Percentiles rank a stretch among this genome's conserved stretches.
phyloP scores from a whole-genome alignment of 2,888 invertebrate species.

The Pristionchus mayeri region DNA sequence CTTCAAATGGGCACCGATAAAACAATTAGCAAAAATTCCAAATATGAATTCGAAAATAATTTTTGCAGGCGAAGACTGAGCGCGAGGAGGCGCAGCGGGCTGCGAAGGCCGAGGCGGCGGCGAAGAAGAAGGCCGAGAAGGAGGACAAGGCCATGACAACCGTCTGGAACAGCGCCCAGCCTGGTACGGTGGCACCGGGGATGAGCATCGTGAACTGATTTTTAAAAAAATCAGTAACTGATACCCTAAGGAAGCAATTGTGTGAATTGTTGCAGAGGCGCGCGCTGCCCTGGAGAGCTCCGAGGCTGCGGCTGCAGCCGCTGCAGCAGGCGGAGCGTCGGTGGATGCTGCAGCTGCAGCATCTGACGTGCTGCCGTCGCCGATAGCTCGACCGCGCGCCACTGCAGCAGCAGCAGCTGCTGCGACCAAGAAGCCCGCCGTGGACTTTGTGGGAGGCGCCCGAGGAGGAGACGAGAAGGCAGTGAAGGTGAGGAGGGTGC shows the following conservation, averaged over 20 bases:
- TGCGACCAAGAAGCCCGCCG: constrained; percentile 34
- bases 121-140: not conserved
- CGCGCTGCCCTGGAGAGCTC: constrained; percentile 21
- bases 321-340: not conserved
- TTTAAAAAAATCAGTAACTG: not conserved
- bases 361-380: constrained; percentile 60
- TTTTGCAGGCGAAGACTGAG: constrained; percentile 20
- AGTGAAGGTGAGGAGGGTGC: not conserved
- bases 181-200: constrained; percentile 36
- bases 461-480: not conserved
- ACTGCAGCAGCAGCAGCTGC: constrained; percentile 52
- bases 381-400: constrained; percentile 65
- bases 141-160: constrained; percentile 52
- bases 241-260: not conserved
- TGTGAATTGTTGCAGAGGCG: not conserved
- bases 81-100: constrained; percentile 1
- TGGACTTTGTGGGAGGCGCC: constrained; percentile 13
- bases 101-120: not conserved
- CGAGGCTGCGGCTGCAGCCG: constrained; percentile 9
- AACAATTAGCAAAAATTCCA: not conserved
- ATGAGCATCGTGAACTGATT: not conserved
- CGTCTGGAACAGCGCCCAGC: constrained; percentile 63
- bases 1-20: too few species aligned
- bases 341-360: constrained; percentile 33
- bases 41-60: not conserved